A percentile compares a stretch with the other conserved stretches of the same genome.
Conservation (phyloP, 2,888 invertebrate genomes). For the Elgonia sp. region DNA sequence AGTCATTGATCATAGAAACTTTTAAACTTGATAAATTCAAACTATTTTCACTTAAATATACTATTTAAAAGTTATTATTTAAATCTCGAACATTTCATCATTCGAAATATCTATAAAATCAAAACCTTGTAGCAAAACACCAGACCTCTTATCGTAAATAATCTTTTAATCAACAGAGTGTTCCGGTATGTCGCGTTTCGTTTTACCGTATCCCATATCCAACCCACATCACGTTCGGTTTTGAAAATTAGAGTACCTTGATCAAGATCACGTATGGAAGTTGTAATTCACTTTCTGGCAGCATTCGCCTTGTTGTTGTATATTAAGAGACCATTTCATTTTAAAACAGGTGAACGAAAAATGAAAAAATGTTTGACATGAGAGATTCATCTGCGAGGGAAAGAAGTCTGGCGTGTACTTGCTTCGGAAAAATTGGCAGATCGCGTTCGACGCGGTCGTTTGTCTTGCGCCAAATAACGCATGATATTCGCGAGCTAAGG, state of each 20-base stretch:
- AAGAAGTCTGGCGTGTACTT: background rate
- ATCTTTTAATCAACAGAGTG: slow-evolving; percentile 54
- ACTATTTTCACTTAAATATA: too few relatives aligned
- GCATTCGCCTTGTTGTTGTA: slow-evolving; percentile 26
- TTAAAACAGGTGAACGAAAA: slow-evolving; percentile 12
- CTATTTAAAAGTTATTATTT: too few relatives aligned
- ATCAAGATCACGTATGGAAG: slow-evolving; percentile 53
- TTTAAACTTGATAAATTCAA: too few relatives aligned
- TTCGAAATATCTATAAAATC: too few relatives aligned
- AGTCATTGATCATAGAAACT: too few relatives aligned
- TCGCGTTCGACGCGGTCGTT: slow-evolving; percentile 80
- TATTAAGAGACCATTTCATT: slow-evolving; percentile 27
- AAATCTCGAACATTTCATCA: too few relatives aligned
- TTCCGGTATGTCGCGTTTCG: slow-evolving; percentile 30
- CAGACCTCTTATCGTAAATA: slow-evolving; percentile 25
- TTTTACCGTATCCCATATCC: background rate
- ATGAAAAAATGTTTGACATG: slow-evolving; percentile 57
- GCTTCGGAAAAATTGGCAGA: slow-evolving; percentile 54
- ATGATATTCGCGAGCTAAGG: slow-evolving; percentile 82
- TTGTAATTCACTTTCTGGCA: slow-evolving; percentile 52
- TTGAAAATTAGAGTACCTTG: slow-evolving; percentile 57
- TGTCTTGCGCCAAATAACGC: slow-evolving; percentile 84
- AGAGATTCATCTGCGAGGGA: slow-evolving; percentile 43
- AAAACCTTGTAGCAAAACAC: background rate
- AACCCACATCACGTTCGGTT: slow-evolving; percentile 43